A percentile compares a stretch with the other conserved stretches of the same genome.
Evolutionary conservation across 2,797 vertebrate species (phyloP).

Genomic region (Acrossocheilus fasciatus): DNA sequence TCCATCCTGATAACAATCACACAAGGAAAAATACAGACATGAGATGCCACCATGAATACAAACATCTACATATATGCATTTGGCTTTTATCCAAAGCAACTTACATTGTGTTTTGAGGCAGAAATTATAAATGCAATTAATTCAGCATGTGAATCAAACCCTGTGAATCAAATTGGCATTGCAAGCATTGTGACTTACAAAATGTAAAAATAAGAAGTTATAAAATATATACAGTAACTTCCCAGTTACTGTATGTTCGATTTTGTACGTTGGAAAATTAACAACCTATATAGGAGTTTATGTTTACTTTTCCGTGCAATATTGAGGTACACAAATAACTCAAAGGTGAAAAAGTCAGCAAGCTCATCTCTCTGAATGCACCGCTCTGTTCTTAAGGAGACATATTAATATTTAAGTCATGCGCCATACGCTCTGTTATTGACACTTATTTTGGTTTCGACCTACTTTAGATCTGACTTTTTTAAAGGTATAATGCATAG

Average conservation of each 20-base stretch:
- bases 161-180: background rate
- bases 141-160: background rate
- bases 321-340: background rate
- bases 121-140: background rate
- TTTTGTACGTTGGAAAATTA: background rate
- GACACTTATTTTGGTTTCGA: background rate
- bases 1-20: too few relatives aligned
- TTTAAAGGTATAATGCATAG: slow-evolving; percentile 8
- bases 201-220: background rate
- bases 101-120: background rate
- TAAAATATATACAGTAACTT: background rate
- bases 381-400: background rate
- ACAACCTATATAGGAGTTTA: background rate
- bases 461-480: slow-evolving; percentile 23
- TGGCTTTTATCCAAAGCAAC: too few relatives aligned
- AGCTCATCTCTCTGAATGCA: background rate
- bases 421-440: slow-evolving; percentile 3
- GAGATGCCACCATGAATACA: too few relatives aligned
- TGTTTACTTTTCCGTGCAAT: background rate
- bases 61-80: too few relatives aligned
- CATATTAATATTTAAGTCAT: background rate
- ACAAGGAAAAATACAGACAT: too few relatives aligned
- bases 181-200: background rate
- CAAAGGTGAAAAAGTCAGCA: background rate
- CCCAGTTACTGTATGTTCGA: background rate